phyloP scores from a whole-genome alignment of 2,888 invertebrate genomes.

The Corbicula japonica region DNA sequence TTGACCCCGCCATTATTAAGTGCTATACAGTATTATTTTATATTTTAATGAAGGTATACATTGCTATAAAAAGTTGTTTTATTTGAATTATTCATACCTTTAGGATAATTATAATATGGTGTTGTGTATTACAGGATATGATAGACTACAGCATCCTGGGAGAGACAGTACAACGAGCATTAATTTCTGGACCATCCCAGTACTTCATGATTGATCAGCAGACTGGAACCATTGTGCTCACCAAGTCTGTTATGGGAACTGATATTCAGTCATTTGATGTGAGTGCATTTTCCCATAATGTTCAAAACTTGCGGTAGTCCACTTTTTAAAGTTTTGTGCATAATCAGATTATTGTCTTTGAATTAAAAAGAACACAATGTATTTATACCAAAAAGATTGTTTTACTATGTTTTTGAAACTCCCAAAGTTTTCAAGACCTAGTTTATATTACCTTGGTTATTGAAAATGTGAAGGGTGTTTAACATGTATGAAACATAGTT shows the following conservation, averaged over 20 bases:
- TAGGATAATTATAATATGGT: background rate
- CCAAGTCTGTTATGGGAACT: constrained; percentile 51
- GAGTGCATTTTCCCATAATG: no score
- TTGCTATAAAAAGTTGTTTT: background rate
- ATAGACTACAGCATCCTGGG: constrained; percentile 67
- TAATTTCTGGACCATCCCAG: constrained; percentile 46
- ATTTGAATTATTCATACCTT: background rate
- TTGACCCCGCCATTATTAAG: no score
- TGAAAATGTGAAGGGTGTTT: no score
- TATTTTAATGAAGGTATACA: background rate
- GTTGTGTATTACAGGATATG: constrained; percentile 61
- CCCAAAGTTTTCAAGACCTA: no score
- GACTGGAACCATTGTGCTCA: constrained; percentile 68
- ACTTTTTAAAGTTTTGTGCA: no score
- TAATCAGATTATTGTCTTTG: no score
- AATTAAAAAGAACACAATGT: no score
- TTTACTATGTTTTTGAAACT: no score
- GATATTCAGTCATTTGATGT: constrained; percentile 70
- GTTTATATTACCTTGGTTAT: no score
- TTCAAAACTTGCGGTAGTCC: no score
- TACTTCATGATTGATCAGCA: constrained; percentile 73
- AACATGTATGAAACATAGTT: no score
- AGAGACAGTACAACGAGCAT: constrained; percentile 49
- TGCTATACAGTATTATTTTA: background rate
- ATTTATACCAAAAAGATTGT: no score